Conservation (phyloP, 1,140 invertebrate genomes). For the Drosophila simulans region DNA sequence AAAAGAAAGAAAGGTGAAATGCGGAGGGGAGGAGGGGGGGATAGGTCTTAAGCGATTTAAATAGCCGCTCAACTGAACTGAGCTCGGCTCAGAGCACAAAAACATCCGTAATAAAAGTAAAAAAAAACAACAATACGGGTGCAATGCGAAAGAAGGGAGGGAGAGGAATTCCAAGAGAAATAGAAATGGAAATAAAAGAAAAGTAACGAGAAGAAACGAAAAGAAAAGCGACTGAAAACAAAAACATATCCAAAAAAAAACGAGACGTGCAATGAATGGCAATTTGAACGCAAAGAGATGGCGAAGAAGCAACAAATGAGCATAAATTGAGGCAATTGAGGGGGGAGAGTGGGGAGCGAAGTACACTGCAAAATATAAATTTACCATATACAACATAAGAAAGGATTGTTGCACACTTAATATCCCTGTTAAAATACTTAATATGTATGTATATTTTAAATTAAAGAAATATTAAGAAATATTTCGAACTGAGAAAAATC, state of each 20-base stretch:
- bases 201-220: conserved; percentile 12
- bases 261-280: conserved; percentile 64
- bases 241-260: conserved; percentile 46
- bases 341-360: conserved; percentile 1
- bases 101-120: neutral
- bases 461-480: too few species aligned
- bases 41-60: conserved; percentile 41
- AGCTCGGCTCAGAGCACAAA: conserved; percentile 52
- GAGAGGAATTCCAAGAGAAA: conserved; percentile 21
- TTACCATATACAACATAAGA: too few species aligned
- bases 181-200: conserved; percentile 13
- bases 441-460: too few species aligned
- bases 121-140: neutral
- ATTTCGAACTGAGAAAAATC: too few species aligned
- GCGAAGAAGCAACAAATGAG: conserved; percentile 47
- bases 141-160: neutral
- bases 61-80: conserved; percentile 67
- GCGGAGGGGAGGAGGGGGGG: neutral
- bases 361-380: conserved; percentile 10
- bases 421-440: too few species aligned
- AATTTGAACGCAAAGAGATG: conserved; percentile 26
- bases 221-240: conserved; percentile 42
- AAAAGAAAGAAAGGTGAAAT: conserved; percentile 34
- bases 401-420: too few species aligned
- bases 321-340: conserved; percentile 65